Evolutionary conservation across 2,113 vertebrate genomes (phyloP).

Genomic region (Protomyctophum bolini): DNA sequence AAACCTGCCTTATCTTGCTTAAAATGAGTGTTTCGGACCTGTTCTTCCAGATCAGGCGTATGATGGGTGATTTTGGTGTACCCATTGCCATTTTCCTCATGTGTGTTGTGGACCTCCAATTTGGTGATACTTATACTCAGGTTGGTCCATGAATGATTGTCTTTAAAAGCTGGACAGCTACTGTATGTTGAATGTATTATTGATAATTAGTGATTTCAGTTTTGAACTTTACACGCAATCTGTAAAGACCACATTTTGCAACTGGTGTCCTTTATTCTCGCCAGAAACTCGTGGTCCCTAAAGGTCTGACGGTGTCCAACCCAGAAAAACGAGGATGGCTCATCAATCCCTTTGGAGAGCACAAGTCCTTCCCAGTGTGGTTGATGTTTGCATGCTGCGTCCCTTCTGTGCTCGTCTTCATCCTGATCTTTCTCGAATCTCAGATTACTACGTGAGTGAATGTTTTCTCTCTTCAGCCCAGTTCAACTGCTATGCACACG

Average conservation of each 20-base stretch:
- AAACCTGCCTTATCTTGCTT: too few species aligned
- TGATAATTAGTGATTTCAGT: not conserved
- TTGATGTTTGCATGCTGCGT: constrained; percentile 89
- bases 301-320: constrained; percentile 84
- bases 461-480: not conserved
- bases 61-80: constrained; percentile 95
- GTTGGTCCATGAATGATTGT: constrained; percentile 59
- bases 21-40: constrained; percentile 12
- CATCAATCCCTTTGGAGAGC: constrained; percentile 85
- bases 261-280: constrained; percentile 13
- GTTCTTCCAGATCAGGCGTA: constrained; percentile 83
- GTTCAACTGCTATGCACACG: too few species aligned
- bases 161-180: not conserved
- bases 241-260: not conserved
- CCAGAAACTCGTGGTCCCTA: constrained; percentile 93
- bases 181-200: not conserved
- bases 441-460: constrained; percentile 95
- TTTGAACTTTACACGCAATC: not conserved
- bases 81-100: constrained; percentile 95
- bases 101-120: constrained; percentile 82
- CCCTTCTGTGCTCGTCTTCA: constrained; percentile 92
- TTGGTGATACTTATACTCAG: constrained; percentile 89
- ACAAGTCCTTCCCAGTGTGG: constrained; percentile 82
- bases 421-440: constrained; percentile 97
- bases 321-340: constrained; percentile 82